phyloP scores from a whole-genome alignment of 2,888 invertebrate species.

The Eumacrocentrus americanus region DNA sequence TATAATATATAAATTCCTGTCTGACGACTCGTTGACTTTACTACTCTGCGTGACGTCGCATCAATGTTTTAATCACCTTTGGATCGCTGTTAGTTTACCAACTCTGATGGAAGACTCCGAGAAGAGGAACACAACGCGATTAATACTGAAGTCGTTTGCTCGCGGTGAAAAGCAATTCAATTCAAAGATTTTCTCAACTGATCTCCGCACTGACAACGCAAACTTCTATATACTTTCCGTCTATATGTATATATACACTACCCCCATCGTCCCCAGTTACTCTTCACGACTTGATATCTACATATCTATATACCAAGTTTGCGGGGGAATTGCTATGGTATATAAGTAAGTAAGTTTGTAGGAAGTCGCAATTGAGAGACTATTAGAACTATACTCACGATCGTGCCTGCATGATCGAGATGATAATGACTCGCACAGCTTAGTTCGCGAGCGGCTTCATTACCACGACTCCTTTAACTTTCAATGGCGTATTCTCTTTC shows the following conservation, averaged over 20 bases:
- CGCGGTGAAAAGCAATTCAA: neutral
- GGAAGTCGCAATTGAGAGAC: constrained; percentile 19
- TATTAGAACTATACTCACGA: constrained; percentile 14
- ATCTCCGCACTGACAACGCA: neutral
- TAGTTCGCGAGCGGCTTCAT: constrained; percentile 6
- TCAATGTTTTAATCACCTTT: neutral
- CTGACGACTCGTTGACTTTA: neutral
- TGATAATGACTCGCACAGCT: constrained; percentile 44
- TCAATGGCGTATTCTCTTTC: neutral
- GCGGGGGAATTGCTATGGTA: constrained; percentile 8
- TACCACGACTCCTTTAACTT: constrained; percentile 13
- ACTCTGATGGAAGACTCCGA: neutral
- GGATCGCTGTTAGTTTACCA: neutral
- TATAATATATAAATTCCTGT: too few relatives aligned
- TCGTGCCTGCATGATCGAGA: constrained; percentile 46
- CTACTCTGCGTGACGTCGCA: neutral
- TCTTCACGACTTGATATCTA: neutral
- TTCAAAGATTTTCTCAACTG: neutral
- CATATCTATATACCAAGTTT: neutral
- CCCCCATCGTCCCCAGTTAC: neutral
- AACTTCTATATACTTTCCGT: neutral
- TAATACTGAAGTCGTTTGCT: neutral
- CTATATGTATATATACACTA: neutral
- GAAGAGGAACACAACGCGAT: neutral
- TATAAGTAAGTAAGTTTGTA: constrained; percentile 6